Conservation (phyloP, 2,888 invertebrate species). For the Cephus rjabovi region DNA sequence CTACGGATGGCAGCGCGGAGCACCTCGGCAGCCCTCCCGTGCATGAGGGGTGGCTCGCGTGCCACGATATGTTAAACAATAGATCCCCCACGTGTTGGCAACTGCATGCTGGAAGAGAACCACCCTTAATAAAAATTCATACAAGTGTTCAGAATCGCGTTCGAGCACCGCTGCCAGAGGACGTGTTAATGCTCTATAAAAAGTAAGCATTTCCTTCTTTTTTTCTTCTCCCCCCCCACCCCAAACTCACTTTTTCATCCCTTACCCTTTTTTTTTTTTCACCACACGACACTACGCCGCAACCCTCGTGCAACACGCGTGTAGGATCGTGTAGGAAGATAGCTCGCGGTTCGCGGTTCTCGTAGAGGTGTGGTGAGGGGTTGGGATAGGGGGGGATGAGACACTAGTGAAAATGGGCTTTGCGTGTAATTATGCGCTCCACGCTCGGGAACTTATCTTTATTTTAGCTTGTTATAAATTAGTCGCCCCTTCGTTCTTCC, state of each 20-base stretch:
- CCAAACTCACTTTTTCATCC: conserved; percentile 3
- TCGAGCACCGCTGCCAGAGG: background rate
- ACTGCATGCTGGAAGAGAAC: background rate
- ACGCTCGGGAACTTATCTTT: conserved; percentile 34
- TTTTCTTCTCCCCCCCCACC: background rate
- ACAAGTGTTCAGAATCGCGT: background rate
- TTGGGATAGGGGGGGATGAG: background rate
- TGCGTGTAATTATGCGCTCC: conserved; percentile 37
- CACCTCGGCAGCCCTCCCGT: conserved; percentile 32
- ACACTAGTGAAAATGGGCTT: conserved; percentile 21
- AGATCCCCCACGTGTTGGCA: conserved; percentile 3
- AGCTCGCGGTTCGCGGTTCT: conserved; percentile 12
- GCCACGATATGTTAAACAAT: conserved; percentile 39
- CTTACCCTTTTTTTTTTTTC: background rate
- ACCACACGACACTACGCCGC: background rate
- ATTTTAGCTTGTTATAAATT: conserved; percentile 39
- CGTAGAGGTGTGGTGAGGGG: background rate
- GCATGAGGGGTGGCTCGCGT: conserved; percentile 25
- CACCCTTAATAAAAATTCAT: background rate
- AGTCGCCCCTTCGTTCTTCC: conserved; percentile 13
- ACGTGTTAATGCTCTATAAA: conserved; percentile 7
- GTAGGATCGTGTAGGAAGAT: conserved; percentile 21
- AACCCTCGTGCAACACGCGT: conserved; percentile 13
- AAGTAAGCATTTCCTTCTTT: conserved; percentile 14
- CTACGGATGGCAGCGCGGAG: conserved; percentile 36